Evolutionary conservation across 2,113 vertebrate genomes (phyloP), one percentile per base, ranked within the genome.

Genomic region (Anarrhichthys ocellatus): DNA sequence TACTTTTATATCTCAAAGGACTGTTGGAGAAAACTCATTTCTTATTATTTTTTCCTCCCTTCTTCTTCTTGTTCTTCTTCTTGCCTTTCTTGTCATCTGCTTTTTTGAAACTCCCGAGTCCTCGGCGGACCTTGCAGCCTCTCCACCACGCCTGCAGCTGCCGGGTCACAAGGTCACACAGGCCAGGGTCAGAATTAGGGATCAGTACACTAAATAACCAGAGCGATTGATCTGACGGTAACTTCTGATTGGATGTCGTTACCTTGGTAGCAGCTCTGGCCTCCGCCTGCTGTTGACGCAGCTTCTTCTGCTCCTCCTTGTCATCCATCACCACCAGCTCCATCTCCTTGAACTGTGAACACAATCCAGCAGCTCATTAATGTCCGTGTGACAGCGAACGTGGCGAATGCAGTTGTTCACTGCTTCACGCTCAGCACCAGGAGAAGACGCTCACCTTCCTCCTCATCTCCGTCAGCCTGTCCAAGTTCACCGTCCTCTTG

Each of bases 131-230:
- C 78, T 87, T 91, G 81, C 85, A 88, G 72, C 89, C 88, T 75
- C 86, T 91, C 92, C 91, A 93, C 86, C 89, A 93, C 29, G 90
- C 85, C 77, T 93, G 91, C 9, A 93, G 7, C 92, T 93, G 81
- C 18, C 63, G 52, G 65, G 58, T 69, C 14, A 82, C 61, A 29
- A 74, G 9, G 44, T 70, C 56, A 59, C 66, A 71, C 18, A 67
- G 27, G 14, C 11, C 46, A 40, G 36, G 6, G 15, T 69, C 24
- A 48, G 9, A 62, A 48, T 73, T 22, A 72, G 29, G n/a, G 1
- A 52, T 65, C 56, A 63, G 50, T 24, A 27, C 13, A 50, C 6
- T 22, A 8, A 40, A 73, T 17, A 24, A 68, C 7, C 1, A 32
- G 18, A 62, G 27, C 0, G 1, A 11, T 0, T 14, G 27, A 68